These are phyloP conservation scores for Zygogramma bicolorata DNA, from an alignment of 2,888 invertebrate genomes.

Conservation along the genomic window DNA sequence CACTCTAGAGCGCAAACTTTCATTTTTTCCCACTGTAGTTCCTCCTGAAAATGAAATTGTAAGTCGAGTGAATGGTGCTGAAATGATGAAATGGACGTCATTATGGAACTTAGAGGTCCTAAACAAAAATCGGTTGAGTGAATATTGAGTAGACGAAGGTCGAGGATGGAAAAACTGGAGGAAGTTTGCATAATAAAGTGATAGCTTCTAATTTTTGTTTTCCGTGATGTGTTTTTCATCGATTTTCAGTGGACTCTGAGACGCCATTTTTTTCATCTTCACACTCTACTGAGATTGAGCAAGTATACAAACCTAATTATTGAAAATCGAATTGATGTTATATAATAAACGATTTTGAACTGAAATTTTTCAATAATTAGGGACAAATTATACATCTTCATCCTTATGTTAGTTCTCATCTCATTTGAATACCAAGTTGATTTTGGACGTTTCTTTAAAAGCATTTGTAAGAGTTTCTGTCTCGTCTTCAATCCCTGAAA, in stretches of 20 bases:
- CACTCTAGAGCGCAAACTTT: neutral
- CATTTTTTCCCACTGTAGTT: neutral
- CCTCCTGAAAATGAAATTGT: neutral
- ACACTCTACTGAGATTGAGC: no score
- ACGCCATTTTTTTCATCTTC: neutral
- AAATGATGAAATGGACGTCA: neutral
- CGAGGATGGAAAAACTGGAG: neutral
- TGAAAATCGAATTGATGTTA: no score
- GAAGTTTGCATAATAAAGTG: constrained; percentile 3
- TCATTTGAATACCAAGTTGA: no score
- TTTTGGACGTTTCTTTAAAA: no score
- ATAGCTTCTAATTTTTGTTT: neutral
- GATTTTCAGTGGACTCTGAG: neutral
- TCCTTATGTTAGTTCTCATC: no score
- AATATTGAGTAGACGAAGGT: neutral
- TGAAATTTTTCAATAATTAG: no score
- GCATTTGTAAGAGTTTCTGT: no score
- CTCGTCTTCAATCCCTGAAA: no score
- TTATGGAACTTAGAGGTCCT: neutral
- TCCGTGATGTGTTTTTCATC: neutral
- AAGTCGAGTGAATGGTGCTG: neutral
- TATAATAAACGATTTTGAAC: no score
- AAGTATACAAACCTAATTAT: no score
- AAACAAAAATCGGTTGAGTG: neutral
- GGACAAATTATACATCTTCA: no score